phyloP scores from a whole-genome alignment of 2,797 vertebrate species.

The Argya squamiceps region DNA sequence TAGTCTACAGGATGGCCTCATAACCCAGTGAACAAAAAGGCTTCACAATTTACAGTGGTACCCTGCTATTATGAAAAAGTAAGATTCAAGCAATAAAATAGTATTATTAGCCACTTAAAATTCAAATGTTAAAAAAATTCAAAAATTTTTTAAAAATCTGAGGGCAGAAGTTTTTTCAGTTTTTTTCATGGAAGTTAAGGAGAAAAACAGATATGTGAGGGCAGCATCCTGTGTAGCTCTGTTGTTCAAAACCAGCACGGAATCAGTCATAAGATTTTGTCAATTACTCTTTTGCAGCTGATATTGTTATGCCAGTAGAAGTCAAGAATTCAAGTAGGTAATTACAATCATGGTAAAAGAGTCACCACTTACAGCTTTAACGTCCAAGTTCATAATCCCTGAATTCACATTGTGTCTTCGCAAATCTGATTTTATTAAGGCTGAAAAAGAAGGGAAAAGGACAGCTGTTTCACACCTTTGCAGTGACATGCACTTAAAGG shows the following conservation, averaged over 20 bases:
- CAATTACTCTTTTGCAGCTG: neutral
- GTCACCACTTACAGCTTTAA: slow-evolving; percentile 82
- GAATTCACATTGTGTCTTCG: slow-evolving; percentile 89
- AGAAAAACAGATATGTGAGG: neutral
- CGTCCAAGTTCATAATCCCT: slow-evolving; percentile 66
- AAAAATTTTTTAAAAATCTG: neutral
- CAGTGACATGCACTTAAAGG: neutral
- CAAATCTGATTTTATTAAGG: slow-evolving; percentile 94
- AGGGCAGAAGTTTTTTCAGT: neutral
- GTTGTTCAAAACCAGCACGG: neutral
- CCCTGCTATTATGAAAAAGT: neutral
- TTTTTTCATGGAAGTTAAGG: neutral
- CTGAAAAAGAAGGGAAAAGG: slow-evolving; percentile 68
- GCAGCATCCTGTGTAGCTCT: neutral
- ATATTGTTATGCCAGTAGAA: neutral
- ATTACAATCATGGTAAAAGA: neutral
- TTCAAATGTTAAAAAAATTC: neutral
- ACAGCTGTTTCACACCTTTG: neutral
- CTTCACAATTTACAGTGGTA: neutral
- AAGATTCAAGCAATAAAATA: neutral
- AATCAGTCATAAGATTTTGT: neutral
- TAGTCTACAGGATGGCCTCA: neutral
- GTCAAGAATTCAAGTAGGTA: neutral
- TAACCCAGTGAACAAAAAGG: neutral
- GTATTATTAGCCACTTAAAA: neutral